These are phyloP conservation scores for Drosophila tanythrix DNA, from an alignment of 2,888 invertebrate genomes.

Conservation along the genomic window DNA sequence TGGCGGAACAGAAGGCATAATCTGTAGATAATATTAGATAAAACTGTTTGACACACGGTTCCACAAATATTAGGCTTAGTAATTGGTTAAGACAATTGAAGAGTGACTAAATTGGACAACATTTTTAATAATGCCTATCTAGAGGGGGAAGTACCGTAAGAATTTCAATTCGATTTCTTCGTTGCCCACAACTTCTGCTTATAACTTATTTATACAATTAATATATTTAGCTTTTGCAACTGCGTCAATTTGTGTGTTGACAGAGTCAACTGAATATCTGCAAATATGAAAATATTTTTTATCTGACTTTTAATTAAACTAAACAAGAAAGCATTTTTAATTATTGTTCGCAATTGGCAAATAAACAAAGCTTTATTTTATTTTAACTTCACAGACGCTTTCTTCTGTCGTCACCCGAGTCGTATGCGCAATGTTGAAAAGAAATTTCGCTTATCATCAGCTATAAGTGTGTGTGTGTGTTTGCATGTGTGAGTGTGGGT, in stretches of 20 bases:
- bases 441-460: conserved; percentile 47
- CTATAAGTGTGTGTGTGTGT: conserved; percentile 5
- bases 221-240: conserved; percentile 35
- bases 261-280: conserved; percentile 25
- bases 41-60: conserved; percentile 14
- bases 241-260: conserved; percentile 58
- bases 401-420: conserved; percentile 47
- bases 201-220: conserved; percentile 21
- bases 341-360: conserved; percentile 52
- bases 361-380: conserved; percentile 42
- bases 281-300: conserved; percentile 25
- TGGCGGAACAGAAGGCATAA: conserved; percentile 20
- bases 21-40: conserved; percentile 1
- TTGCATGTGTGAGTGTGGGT: neutral
- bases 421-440: conserved; percentile 58
- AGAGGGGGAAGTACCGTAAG: neutral
- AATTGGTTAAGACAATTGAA: neutral
- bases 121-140: neutral
- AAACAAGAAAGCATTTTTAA: conserved; percentile 72
- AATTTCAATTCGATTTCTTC: too few species aligned
- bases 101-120: too few species aligned
- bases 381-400: conserved; percentile 24
- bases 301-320: conserved; percentile 62
- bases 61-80: conserved; percentile 1
- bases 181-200: neutral